phyloP scores from a whole-genome alignment of 2,113 vertebrate species.

The Dicentrarchus labrax region DNA sequence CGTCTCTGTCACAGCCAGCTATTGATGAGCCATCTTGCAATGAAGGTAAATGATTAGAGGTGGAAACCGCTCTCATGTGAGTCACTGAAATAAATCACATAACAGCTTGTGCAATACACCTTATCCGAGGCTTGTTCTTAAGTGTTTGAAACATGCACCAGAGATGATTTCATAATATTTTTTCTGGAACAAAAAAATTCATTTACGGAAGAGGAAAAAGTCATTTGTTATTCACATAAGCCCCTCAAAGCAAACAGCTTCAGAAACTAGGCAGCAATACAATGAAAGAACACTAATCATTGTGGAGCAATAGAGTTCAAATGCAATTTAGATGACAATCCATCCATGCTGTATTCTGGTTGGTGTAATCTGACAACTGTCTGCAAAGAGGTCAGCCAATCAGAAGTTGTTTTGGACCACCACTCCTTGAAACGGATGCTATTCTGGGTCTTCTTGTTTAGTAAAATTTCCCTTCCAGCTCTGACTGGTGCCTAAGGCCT shows the following conservation, averaged over 20 bases:
- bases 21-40: conserved; percentile 58
- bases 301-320: conserved; percentile 22
- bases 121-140: background rate
- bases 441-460: conserved; percentile 56
- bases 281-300: conserved; percentile 18
- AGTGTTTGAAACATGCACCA: conserved; percentile 30
- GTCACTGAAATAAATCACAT: conserved; percentile 35
- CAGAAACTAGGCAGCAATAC: conserved; percentile 7
- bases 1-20: conserved; percentile 44
- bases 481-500: conserved; percentile 63
- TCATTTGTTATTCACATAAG: conserved; percentile 44
- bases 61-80: conserved; percentile 16
- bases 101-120: conserved; percentile 18
- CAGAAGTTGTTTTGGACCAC: conserved; percentile 48
- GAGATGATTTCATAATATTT: conserved; percentile 15
- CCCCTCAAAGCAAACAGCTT: conserved; percentile 16
- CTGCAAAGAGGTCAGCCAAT: conserved; percentile 51
- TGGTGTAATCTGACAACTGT: conserved; percentile 31
- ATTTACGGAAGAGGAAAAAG: conserved; percentile 20
- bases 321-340: conserved; percentile 24
- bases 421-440: conserved; percentile 44
- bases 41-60: conserved; percentile 56
- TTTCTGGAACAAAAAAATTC: background rate
- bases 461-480: conserved; percentile 57
- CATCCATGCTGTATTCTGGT: background rate